phyloP scores from a whole-genome alignment of 2,113 vertebrate species.

The Chaenogobius annularis region DNA sequence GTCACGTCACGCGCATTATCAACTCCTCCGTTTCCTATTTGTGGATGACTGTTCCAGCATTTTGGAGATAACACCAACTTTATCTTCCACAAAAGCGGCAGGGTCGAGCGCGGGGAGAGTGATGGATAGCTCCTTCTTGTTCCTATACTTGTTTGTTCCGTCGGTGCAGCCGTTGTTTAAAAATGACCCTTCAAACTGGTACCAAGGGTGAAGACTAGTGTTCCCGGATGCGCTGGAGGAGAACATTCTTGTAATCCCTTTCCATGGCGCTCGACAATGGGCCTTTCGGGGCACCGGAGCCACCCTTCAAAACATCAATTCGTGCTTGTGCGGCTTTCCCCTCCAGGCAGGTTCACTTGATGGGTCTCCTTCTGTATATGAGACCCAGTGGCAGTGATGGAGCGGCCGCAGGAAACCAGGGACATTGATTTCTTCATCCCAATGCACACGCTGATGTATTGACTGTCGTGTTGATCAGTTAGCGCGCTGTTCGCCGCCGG shows the following conservation, averaged over 20 bases:
- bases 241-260: slow-evolving; percentile 68
- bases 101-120: slow-evolving; percentile 51
- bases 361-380: slow-evolving; percentile 58
- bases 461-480: slow-evolving; percentile 59
- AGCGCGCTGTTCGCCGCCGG: slow-evolving; percentile 40
- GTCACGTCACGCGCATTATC: slow-evolving; percentile 14
- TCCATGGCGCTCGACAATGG: slow-evolving; percentile 46
- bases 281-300: slow-evolving; percentile 39
- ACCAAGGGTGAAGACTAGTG: slow-evolving; percentile 61
- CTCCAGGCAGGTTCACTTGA: slow-evolving; percentile 64
- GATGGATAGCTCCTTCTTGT: slow-evolving; percentile 63
- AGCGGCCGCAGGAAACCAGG: slow-evolving; percentile 52
- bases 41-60: slow-evolving; percentile 46
- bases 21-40: slow-evolving; percentile 20
- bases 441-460: slow-evolving; percentile 61
- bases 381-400: slow-evolving; percentile 65
- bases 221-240: slow-evolving; percentile 49
- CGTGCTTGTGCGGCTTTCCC: slow-evolving; percentile 48
- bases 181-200: slow-evolving; percentile 74
- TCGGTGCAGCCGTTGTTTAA: slow-evolving; percentile 65
- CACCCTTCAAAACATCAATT: slow-evolving; percentile 68
- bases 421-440: slow-evolving; percentile 77
- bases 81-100: slow-evolving; percentile 50
- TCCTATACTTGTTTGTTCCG: slow-evolving; percentile 64
- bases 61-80: slow-evolving; percentile 62